phyloP scores from a whole-genome alignment of 2,797 vertebrate species.

The Tinamus major region DNA sequence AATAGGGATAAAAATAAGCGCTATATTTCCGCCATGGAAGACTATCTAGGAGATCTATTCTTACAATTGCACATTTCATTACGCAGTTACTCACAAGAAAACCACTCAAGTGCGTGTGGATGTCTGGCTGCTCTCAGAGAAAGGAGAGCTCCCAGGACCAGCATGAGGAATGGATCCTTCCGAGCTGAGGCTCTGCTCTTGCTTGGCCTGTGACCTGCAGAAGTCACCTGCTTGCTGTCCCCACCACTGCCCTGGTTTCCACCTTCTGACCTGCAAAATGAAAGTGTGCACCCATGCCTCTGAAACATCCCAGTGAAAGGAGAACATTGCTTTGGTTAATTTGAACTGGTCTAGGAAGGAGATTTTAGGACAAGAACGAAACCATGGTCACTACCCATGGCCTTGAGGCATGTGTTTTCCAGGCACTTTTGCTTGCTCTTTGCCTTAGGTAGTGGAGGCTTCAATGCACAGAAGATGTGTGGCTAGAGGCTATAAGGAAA shows the following conservation, averaged over 20 bases:
- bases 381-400: rapidly evolving
- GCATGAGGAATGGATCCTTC: background rate
- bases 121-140: background rate
- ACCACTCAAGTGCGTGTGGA: background rate
- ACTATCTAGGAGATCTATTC: background rate
- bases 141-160: background rate
- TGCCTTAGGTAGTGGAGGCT: background rate
- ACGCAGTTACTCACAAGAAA: background rate
- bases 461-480: background rate
- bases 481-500: background rate
- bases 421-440: background rate
- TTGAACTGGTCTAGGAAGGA: background rate
- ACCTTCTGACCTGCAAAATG: rapidly evolving
- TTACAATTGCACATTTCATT: background rate
- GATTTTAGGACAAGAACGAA: background rate
- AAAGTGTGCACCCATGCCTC: rapidly evolving
- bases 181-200: background rate
- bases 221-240: background rate
- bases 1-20: constrained; percentile 27
- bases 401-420: background rate
- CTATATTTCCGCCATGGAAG: constrained; percentile 18
- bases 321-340: background rate
- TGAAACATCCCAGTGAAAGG: background rate
- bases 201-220: background rate
- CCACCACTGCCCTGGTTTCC: background rate